Evolutionary conservation across 2,113 vertebrate species (phyloP).

Genomic region (Microcebus lehilahytsara): DNA sequence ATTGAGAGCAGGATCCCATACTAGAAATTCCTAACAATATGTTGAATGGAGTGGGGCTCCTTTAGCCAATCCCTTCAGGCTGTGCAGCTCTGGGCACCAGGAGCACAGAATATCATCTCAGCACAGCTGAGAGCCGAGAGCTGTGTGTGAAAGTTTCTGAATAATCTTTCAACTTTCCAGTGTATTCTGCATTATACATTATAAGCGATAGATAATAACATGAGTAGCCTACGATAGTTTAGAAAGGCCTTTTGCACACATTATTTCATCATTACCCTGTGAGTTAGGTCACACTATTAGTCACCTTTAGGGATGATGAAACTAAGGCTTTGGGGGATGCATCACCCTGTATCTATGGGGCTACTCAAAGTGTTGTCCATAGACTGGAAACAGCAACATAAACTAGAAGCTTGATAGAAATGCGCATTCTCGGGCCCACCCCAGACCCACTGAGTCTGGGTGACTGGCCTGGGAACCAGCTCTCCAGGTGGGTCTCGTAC

Average conservation of each 20-base stretch:
- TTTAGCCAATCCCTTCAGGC: neutral
- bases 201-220: neutral
- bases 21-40: neutral
- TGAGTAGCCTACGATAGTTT: neutral
- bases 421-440: neutral
- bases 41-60: neutral
- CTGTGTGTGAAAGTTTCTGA: neutral
- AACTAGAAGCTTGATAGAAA: neutral
- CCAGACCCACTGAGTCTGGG: neutral
- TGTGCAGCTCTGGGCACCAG: no score
- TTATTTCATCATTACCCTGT: neutral
- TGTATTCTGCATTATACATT: neutral
- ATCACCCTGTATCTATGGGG: neutral
- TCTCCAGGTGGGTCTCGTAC: neutral
- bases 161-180: neutral
- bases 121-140: neutral
- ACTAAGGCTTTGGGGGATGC: neutral
- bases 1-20: neutral
- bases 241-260: neutral
- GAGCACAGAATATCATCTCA: neutral
- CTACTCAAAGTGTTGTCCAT: neutral
- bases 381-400: neutral
- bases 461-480: neutral
- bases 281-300: neutral
- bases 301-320: neutral